phyloP scores from a whole-genome alignment of 2,113 vertebrate species.

The Alexandromys fortis region DNA sequence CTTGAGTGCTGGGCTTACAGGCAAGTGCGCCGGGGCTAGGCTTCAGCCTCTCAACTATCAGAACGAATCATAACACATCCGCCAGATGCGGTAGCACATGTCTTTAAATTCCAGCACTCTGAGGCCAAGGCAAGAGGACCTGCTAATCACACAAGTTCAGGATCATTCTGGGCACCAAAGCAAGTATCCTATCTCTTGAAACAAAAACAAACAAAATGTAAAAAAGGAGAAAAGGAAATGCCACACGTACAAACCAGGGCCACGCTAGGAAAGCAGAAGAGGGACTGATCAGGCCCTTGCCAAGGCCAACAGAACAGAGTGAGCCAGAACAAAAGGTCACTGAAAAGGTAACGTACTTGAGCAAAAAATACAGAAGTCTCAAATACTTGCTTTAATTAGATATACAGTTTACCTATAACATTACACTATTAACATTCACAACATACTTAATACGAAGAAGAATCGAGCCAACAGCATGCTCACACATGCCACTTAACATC shows the following conservation, averaged over 20 bases:
- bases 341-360: neutral
- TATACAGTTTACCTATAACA: neutral
- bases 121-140: neutral
- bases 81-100: neutral
- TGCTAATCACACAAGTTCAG: neutral
- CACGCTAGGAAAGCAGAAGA: neutral
- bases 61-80: neutral
- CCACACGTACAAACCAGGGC: neutral
- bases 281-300: neutral
- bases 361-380: neutral
- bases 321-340: neutral
- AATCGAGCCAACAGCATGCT: neutral
- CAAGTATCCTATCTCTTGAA: neutral
- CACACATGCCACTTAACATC: neutral
- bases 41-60: neutral
- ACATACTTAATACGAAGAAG: neutral
- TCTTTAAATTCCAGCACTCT: neutral
- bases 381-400: neutral
- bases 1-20: neutral
- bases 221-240: neutral
- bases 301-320: neutral
- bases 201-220: neutral
- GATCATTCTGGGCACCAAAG: neutral
- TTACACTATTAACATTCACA: neutral
- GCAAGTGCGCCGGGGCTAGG: neutral